These are phyloP conservation scores for Neostethus bicornis DNA, from an alignment of 2,797 vertebrate species.

Conservation along the genomic window DNA sequence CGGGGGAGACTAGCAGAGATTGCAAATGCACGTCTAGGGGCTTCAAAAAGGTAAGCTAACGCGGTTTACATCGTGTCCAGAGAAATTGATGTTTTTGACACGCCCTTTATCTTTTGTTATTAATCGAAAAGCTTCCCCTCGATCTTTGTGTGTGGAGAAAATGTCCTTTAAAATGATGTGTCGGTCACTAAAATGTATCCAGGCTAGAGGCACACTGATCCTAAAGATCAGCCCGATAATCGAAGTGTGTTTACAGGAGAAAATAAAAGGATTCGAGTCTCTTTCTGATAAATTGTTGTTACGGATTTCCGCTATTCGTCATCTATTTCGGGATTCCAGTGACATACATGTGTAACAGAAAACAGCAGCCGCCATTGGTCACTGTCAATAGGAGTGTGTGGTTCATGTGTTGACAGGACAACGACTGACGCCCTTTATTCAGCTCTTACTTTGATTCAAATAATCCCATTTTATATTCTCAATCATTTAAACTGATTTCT, in stretches of 20 bases:
- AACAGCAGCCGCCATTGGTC: slow-evolving; percentile 58
- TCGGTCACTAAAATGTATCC: slow-evolving; percentile 24
- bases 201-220: slow-evolving; percentile 17
- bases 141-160: not conserved
- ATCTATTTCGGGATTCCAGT: slow-evolving; percentile 59
- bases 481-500: too few species aligned
- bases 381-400: slow-evolving; percentile 16
- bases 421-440: slow-evolving; percentile 12
- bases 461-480: too few species aligned
- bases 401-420: slow-evolving; percentile 4
- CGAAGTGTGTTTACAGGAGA: rapidly evolving
- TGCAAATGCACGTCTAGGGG: slow-evolving; percentile 36
- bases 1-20: slow-evolving; percentile 6
- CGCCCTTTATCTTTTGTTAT: rapidly evolving
- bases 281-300: not conserved
- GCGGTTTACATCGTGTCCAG: not conserved
- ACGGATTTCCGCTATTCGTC: slow-evolving; percentile 21
- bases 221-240: slow-evolving; percentile 24
- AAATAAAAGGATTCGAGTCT: not conserved
- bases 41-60: slow-evolving; percentile 51
- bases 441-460: too few species aligned
- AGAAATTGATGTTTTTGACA: rapidly evolving
- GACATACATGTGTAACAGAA: slow-evolving; percentile 36
- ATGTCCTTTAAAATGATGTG: slow-evolving; percentile 4
- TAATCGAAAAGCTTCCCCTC: rapidly evolving